Conservation (phyloP, 2,113 vertebrate genomes). For the Psittacus erithacus region DNA sequence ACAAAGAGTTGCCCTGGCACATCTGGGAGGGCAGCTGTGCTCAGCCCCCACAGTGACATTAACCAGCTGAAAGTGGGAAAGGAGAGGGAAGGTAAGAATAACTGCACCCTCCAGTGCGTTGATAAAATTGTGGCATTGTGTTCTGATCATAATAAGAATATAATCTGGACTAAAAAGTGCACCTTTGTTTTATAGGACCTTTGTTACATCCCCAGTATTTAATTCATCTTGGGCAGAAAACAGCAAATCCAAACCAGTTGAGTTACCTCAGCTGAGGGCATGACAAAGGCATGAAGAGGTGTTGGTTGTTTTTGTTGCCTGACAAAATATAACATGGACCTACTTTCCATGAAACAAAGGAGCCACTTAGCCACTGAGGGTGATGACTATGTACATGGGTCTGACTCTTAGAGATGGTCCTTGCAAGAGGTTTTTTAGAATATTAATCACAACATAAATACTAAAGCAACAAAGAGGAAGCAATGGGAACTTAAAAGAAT, state of each 20-base stretch:
- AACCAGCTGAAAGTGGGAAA: not conserved
- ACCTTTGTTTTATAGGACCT: not conserved
- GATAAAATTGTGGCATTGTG: not conserved
- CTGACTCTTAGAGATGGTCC: not conserved
- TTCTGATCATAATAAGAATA: not conserved
- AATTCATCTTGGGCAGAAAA: not conserved
- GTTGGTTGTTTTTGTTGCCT: not conserved
- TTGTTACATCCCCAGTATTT: not conserved
- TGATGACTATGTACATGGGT: not conserved
- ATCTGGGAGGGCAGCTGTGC: not conserved
- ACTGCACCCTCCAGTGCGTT: not conserved
- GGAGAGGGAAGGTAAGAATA: not conserved
- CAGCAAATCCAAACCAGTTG: not conserved
- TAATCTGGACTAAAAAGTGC: not conserved
- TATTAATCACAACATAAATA: not conserved
- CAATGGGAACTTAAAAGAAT: not conserved
- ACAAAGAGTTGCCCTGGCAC: not conserved
- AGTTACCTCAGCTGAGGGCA: not conserved
- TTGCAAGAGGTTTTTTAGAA: not conserved
- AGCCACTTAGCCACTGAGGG: not conserved
- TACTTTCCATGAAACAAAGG: not conserved
- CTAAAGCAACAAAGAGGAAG: not conserved
- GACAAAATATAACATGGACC: not conserved
- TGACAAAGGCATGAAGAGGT: not conserved
- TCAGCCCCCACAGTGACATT: accelerated